Evolutionary conservation across 2,888 invertebrate species (phyloP), one percentile per base, ranked within the genome.

Genomic region (Drosophila siamana): DNA sequence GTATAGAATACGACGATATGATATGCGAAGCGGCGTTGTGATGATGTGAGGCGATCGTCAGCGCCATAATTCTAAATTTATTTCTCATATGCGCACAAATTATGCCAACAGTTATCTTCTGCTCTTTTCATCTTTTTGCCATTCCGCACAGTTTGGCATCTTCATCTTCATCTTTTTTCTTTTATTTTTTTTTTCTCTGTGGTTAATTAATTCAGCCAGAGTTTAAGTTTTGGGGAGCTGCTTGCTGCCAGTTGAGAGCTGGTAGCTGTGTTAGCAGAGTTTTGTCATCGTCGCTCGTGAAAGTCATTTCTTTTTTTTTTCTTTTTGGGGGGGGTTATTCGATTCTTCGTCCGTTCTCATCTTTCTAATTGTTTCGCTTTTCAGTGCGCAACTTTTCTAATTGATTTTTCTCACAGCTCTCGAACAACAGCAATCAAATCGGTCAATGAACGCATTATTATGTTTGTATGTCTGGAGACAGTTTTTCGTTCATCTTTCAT

Each of bases 381-480:
- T 57, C 68, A 66, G 54, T 63, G 79, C 59, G 54, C 74, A 62
- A 78, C 79, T 81, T 85, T 81, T 81, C 82, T 87, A 83, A 83
- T 83, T 87, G 88, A 87, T 85, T 78, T 81, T 83, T 83, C 82
- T 81, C 76, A 76, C 67, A 70, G 15, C 50, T 60, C 59, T 33
- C 63, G 57, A 36, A 62, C 55, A 60, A 77, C 38, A 46, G 52
- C 52, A 22, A 44, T 55, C 22, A 63, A 62, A 69, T 54, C 81
- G 82, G 82, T 82, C 82, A 82, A 87, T 63, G 82, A 82, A 82
- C 82, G 82, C 85, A 86, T 82, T 82, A 80, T 68, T 36, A 61
- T 40, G 16, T 26, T 38, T 38, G 36, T 41, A 8, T 41, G 41
- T 15, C 48, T 59, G 19, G 50, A 60, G 55, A 55, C 55, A 55